phyloP scores from a whole-genome alignment of 2,888 invertebrate species.

The Nemotelus pantherinus region DNA sequence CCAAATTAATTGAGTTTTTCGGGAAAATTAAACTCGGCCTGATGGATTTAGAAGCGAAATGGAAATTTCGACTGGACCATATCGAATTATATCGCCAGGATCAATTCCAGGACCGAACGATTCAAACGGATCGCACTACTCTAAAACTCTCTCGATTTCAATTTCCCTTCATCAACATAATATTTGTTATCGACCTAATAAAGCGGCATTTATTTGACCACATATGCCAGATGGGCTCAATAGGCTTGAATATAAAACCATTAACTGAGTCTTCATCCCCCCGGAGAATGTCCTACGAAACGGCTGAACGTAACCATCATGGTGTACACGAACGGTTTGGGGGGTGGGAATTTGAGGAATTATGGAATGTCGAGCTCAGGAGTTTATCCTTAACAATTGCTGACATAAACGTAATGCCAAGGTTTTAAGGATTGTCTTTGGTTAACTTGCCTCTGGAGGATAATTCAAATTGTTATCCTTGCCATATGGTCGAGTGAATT shows the following conservation, averaged over 20 bases:
- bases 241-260: slow-evolving; percentile 11
- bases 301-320: background rate
- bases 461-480: slow-evolving; percentile 35
- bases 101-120: background rate
- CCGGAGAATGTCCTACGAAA: too few relatives aligned
- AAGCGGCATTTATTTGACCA: slow-evolving; percentile 27
- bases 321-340: background rate
- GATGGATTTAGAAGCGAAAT: background rate
- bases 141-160: slow-evolving; percentile 15
- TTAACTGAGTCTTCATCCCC: background rate
- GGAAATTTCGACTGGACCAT: slow-evolving; percentile 10
- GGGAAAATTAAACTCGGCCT: slow-evolving; percentile 8
- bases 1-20: slow-evolving; percentile 21
- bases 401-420: background rate
- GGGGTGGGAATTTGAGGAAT: background rate
- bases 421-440: background rate
- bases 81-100: background rate
- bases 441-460: slow-evolving; percentile 25
- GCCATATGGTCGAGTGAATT: slow-evolving; percentile 30
- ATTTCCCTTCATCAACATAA: slow-evolving; percentile 28
- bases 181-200: slow-evolving; percentile 32
- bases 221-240: slow-evolving; percentile 25
- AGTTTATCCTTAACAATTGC: slow-evolving; percentile 25
- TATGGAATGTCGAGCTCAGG: background rate
- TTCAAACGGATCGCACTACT: background rate